A percentile compares a stretch with the other conserved stretches of the same genome.
These are phyloP conservation scores for Mugil cephalus DNA, from an alignment of 2,113 vertebrate genomes.

Conservation along the genomic window DNA sequence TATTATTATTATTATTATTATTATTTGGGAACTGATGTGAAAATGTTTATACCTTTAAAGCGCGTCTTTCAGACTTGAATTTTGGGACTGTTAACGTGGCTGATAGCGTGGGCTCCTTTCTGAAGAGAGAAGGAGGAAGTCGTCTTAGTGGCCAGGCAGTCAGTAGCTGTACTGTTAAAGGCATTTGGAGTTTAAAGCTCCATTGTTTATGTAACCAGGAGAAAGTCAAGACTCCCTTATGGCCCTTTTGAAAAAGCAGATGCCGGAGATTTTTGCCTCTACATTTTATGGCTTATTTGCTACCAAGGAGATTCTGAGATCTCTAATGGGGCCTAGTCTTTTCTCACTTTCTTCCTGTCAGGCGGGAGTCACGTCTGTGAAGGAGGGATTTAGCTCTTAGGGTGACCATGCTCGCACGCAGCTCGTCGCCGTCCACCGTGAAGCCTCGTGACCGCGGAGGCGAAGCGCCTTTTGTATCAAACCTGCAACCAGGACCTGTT, in stretches of 20 bases:
- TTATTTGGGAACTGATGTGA: too few species aligned
- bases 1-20: too few species aligned
- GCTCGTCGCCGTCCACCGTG: neutral
- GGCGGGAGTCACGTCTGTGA: slow-evolving; percentile 12
- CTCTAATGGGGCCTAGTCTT: slow-evolving; percentile 44
- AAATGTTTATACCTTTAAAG: neutral
- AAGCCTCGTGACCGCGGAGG: slow-evolving; percentile 16
- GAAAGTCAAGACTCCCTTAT: slow-evolving; percentile 77
- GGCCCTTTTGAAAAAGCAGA: slow-evolving; percentile 71
- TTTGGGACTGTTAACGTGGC: slow-evolving; percentile 6
- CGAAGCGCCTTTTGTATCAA: slow-evolving; percentile 10
- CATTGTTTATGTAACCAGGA: slow-evolving; percentile 81
- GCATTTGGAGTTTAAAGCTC: slow-evolving; percentile 79
- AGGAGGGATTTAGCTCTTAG: slow-evolving; percentile 21
- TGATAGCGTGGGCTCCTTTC: slow-evolving; percentile 30
- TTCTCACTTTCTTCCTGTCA: slow-evolving; percentile 44
- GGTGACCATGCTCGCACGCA: neutral
- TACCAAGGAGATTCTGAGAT: slow-evolving; percentile 64
- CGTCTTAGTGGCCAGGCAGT: slow-evolving; percentile 62
- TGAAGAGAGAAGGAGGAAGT: slow-evolving; percentile 47
- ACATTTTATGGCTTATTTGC: slow-evolving; percentile 73
- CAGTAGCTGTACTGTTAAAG: slow-evolving; percentile 80
- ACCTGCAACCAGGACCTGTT: slow-evolving; percentile 12
- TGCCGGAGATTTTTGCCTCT: slow-evolving; percentile 74
- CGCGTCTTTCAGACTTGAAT: too few species aligned